Percentiles rank a stretch among this genome's conserved stretches.
Conservation (phyloP, 1,140 invertebrate genomes). For the Lutraria rhynchaena region DNA sequence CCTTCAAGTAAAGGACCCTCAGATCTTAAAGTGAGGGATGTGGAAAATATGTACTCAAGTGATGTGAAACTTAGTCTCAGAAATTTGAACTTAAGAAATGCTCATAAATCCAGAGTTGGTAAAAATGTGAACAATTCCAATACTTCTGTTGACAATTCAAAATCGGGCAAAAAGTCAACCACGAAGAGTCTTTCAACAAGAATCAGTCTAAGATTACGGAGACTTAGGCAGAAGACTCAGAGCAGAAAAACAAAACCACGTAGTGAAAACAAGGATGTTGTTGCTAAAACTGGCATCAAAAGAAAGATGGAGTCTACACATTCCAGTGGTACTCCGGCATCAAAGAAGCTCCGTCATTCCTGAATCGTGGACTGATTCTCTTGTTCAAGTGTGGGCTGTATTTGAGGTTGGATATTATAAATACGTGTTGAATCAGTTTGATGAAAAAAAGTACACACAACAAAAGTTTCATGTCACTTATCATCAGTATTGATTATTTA, state of each 20-base stretch:
- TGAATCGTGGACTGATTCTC: no score
- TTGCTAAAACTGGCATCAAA: constrained; percentile 25
- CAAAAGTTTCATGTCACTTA: no score
- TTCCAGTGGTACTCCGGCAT: constrained; percentile 16
- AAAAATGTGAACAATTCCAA: constrained; percentile 48
- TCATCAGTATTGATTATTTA: no score
- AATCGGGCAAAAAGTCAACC: constrained; percentile 14
- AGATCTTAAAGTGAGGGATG: constrained; percentile 35
- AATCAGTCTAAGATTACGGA: constrained; percentile 48
- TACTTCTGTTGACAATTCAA: neutral
- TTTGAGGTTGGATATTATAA: no score
- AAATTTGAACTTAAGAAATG: constrained; percentile 46
- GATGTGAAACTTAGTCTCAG: constrained; percentile 34
- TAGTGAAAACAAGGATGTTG: constrained; percentile 40
- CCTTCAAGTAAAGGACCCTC: constrained; percentile 17
- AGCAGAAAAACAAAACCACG: constrained; percentile 5
- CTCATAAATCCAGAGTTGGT: constrained; percentile 1
- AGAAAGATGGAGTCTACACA: constrained; percentile 43
- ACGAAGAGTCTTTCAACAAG: constrained; percentile 46
- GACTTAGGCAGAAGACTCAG: constrained; percentile 46
- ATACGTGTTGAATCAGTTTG: no score
- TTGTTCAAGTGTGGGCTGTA: no score
- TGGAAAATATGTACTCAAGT: constrained; percentile 43
- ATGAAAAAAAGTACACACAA: no score
- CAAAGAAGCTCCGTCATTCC: constrained; percentile 51